Evolutionary conservation across 2,797 vertebrate genomes (phyloP), one percentile per base, ranked within the genome.

Genomic region (Chelon auratus): DNA sequence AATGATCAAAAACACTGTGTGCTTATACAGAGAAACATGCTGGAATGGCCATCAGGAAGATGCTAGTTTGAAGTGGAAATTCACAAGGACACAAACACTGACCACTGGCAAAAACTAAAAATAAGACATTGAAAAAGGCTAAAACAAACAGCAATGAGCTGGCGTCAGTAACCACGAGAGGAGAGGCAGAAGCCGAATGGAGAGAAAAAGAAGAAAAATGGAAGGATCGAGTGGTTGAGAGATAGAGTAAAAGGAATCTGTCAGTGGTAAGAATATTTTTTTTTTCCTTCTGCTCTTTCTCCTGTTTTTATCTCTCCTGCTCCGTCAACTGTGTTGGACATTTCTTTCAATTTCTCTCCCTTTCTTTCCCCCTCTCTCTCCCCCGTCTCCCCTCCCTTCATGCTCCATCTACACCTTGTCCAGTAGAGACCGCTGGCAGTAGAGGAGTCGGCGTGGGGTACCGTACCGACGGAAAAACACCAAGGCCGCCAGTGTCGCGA

Each of bases 391-490:
- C 51, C 62, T 26, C 55, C 17, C 48, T 45, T 70, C 54, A 59
- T 60, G 53, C 65, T 61, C 62, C 24, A 2, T 81, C 90, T 94
- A 96, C 83, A 96, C 95, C 86, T 95, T 95, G 89, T 95, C 94
- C 86, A 95, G 82, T 90, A 95, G 83, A 76, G 95, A 95, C 53
- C 95, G 91, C 57, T 95, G 95, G 93, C 95, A 97, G 83, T 97
- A 97, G 53, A 97, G 94, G 82, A 98, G 94, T 84, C 95, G 94
- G 67, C 96, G 96, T 42, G 97, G 97, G 15, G 95, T 96, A 8
- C 97, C 97, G 0, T 96, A 96, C 53, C 94, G 93, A 15, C 94
- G 94, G 94, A 97, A 96, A 77, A 97, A 94, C 57, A 98, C 75
- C 80, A 97, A 78, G 0, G 94, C 95, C 11, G 91, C 95, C 80